Base-by-base conservation (phyloP, 2,888 invertebrate genomes). In the Eilema caniola region DNA sequence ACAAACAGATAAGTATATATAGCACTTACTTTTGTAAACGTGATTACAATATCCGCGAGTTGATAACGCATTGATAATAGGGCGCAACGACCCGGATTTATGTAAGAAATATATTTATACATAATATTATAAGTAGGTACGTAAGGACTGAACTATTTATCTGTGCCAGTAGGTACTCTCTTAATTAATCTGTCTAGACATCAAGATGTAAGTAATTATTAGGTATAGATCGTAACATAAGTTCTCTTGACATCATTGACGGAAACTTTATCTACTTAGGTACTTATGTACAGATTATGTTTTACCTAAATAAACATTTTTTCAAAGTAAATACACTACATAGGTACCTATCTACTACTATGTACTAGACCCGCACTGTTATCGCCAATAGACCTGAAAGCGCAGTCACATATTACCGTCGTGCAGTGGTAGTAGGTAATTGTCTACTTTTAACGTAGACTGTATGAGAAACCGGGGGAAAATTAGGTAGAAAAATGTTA, bases 21-120 rank as follows among this genome's bases (percentile, higher is more conserved):
- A 70, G 62, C 53, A 10, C 10, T 53, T n/a, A 53, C n/a, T 59
- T 59, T 72, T 68, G 75, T 69, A 69, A 75, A 73, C 59, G 63
- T 59, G 76, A 77, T 80, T 78, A 77, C 81, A 72, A 78, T 83
- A 78, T 80, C 71, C 75, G 73, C 73, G 62, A 63, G 25, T n/a
- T 73, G 85, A 85, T 86, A 85, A 81, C 60, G 56, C 71, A 68
- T 53, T 73, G 85, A 84, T 85, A 84, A 64, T 67, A 67, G 67
- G 61, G 86, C 75, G 74, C 83, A 83, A 77, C 79, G 86, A 85
- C 86, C 85, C 85, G 85, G 85, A 86, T 85, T 83, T 82, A 66
- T 82, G 24, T 74, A 78, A 78, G 72, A 81, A 75, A 74, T 65
- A 56, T 33, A 56, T n/a, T 37, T 57, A 23, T 10, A 57, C 23